Conservation (phyloP, 92 coral and sea anemone genomes). For the Isaurus tuberculatus region DNA sequence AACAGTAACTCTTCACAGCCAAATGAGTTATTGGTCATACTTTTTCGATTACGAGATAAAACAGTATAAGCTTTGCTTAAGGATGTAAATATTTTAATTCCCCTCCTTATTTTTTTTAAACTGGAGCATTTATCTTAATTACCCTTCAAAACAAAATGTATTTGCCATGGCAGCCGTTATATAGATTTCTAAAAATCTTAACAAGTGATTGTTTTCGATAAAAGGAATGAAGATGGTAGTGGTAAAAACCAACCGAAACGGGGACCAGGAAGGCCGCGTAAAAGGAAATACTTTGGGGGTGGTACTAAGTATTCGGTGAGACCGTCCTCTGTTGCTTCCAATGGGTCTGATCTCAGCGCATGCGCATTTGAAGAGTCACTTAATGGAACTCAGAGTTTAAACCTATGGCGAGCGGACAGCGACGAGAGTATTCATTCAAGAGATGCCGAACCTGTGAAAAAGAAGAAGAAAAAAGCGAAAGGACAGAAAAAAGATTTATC, state of each 20-base stretch:
- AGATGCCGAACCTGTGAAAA: slow-evolving; percentile 73
- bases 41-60: too few relatives aligned
- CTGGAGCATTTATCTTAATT: too few relatives aligned
- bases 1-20: too few relatives aligned
- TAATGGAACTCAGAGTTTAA: slow-evolving; percentile 69
- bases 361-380: slow-evolving; percentile 59
- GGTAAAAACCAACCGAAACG: slow-evolving; percentile 92
- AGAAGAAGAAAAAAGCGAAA: slow-evolving; percentile 71
- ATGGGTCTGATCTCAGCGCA: slow-evolving; percentile 42
- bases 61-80: too few relatives aligned
- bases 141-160: too few relatives aligned
- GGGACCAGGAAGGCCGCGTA: slow-evolving; percentile 98
- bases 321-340: slow-evolving; percentile 61
- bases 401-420: slow-evolving; percentile 65
- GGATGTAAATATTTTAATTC: too few relatives aligned
- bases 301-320: slow-evolving; percentile 70
- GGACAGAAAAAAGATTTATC: slow-evolving; percentile 39
- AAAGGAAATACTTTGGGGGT: slow-evolving; percentile 92
- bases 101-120: too few relatives aligned
- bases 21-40: too few relatives aligned
- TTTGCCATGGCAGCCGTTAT: too few relatives aligned
- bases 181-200: too few relatives aligned
- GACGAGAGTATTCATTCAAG: slow-evolving; percentile 72
- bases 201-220: neutral
- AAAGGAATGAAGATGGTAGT: slow-evolving; percentile 65